Evolutionary conservation across 2,797 vertebrate species (phyloP).

Genomic region (Peromyscus aztecus): DNA sequence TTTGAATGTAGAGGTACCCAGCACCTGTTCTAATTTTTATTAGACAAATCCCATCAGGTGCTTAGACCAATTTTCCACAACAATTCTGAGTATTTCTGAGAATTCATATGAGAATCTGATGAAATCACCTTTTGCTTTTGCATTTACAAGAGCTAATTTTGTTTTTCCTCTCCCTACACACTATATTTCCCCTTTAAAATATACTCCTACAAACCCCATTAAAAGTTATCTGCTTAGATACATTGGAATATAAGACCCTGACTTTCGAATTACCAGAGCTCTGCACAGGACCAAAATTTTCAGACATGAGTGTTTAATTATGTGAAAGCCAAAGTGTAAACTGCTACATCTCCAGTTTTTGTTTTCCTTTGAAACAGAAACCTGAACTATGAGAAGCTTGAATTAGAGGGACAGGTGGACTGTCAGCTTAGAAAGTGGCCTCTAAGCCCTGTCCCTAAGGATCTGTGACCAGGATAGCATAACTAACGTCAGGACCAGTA

Average conservation of each 20-base stretch:
- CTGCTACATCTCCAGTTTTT: constrained; percentile 45
- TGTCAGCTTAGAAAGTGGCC: constrained; percentile 61
- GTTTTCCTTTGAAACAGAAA: constrained; percentile 77
- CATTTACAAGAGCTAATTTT: constrained; percentile 58
- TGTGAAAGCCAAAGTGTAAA: constrained; percentile 38
- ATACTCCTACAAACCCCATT: not conserved
- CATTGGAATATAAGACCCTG: not conserved
- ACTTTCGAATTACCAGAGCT: constrained; percentile 26
- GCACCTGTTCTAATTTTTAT: constrained; percentile 66
- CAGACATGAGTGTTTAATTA: not conserved
- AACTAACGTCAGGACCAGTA: constrained; percentile 11
- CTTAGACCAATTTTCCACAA: constrained; percentile 59
- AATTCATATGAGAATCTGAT: constrained; percentile 67
- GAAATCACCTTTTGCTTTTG: constrained; percentile 69
- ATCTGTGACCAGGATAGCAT: constrained; percentile 66
- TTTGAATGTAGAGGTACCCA: constrained; percentile 60
- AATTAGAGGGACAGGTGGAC: constrained; percentile 72
- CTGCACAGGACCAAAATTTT: constrained; percentile 41
- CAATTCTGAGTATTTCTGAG: constrained; percentile 71
- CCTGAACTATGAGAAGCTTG: constrained; percentile 61
- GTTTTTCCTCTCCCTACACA: not conserved
- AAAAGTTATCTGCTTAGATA: constrained; percentile 34
- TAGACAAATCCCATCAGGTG: constrained; percentile 40
- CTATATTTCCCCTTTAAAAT: not conserved
- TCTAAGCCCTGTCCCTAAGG: constrained; percentile 63